Percentiles rank a stretch among this genome's conserved stretches.
Evolutionary conservation across 92 coral and sea anemone genomes (phyloP).

Genomic region (Paramuricea clavata): DNA sequence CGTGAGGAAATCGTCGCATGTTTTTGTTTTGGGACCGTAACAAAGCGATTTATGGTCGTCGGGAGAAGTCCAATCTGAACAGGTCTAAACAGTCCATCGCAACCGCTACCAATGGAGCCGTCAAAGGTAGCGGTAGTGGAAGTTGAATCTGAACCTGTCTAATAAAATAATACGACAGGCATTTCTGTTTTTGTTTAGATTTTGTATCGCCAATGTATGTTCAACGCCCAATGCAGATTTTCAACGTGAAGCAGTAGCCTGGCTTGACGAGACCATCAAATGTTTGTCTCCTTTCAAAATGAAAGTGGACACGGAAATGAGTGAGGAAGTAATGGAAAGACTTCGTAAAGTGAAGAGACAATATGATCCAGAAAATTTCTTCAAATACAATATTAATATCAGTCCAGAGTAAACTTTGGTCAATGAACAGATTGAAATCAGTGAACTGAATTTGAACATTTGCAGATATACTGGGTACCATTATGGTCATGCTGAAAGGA

Average conservation of each 20-base stretch:
- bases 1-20: too few species aligned
- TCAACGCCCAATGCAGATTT: conserved; percentile 20
- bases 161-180: not conserved
- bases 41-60: too few species aligned
- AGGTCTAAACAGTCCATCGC: too few species aligned
- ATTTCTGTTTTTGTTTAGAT: not conserved
- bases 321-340: conserved; percentile 61
- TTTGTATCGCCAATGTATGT: not conserved
- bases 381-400: conserved; percentile 82
- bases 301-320: conserved; percentile 51
- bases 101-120: too few species aligned
- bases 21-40: too few species aligned
- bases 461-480: too few species aligned
- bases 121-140: too few species aligned
- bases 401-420: conserved; percentile 45
- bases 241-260: not conserved
- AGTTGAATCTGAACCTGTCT: too few species aligned
- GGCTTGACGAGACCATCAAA: conserved; percentile 21
- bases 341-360: conserved; percentile 74
- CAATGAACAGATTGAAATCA: too few species aligned
- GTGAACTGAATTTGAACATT: too few species aligned
- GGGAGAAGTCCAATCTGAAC: too few species aligned
- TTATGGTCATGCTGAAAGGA: too few species aligned
- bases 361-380: conserved; percentile 83
- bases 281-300: conserved; percentile 1